phyloP scores from a whole-genome alignment of 2,888 invertebrate genomes.

The Tenthredo livida region DNA sequence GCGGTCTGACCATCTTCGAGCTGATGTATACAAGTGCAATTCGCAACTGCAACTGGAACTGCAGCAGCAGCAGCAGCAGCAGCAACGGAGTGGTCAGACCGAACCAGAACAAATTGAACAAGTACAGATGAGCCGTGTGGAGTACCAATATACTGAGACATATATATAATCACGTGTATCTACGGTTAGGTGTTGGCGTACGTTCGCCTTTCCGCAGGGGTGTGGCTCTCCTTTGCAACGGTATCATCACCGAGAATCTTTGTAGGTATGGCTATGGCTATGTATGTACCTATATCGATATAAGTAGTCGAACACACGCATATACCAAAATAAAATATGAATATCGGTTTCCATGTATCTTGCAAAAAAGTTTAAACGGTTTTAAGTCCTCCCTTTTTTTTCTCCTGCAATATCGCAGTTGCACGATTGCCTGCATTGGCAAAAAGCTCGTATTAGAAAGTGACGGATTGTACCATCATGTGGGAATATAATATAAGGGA shows the following conservation, averaged over 20 bases:
- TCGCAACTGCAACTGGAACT: background rate
- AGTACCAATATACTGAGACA: constrained; percentile 54
- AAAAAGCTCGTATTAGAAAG: background rate
- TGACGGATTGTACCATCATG: background rate
- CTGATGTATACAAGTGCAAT: background rate
- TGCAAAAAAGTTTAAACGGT: background rate
- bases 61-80: too few species aligned
- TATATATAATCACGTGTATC: constrained; percentile 42
- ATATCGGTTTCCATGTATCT: background rate
- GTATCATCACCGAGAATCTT: constrained; percentile 72
- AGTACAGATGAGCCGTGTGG: constrained; percentile 12
- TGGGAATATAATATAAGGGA: background rate
- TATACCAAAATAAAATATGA: constrained; percentile 15
- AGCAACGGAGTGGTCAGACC: background rate
- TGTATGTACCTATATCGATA: background rate
- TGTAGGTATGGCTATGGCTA: constrained; percentile 16
- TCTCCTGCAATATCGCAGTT: background rate
- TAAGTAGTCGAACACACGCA: background rate
- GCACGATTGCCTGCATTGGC: background rate
- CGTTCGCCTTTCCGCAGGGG: constrained; percentile 59
- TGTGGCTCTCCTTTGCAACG: constrained; percentile 71
- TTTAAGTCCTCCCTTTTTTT: background rate
- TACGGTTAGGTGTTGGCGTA: constrained; percentile 53
- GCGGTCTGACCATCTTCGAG: too few species aligned
- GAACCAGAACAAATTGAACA: constrained; percentile 49